Percentiles rank a stretch among this genome's conserved stretches.
Evolutionary conservation across 2,797 vertebrate species (phyloP).

Genomic region (Acipenser oxyrinchus): DNA sequence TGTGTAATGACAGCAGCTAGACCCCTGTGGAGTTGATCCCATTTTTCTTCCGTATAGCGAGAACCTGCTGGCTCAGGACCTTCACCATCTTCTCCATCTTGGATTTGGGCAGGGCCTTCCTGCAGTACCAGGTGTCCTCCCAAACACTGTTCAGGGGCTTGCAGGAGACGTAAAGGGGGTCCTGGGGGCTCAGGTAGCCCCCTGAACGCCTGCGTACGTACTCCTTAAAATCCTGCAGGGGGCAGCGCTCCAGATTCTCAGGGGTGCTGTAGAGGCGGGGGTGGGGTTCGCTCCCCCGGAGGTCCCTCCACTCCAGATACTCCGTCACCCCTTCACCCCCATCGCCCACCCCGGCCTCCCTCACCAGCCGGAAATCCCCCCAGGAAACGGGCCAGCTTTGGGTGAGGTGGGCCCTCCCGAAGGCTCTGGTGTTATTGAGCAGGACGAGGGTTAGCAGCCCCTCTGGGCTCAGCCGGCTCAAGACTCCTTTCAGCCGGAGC

Average conservation of each 20-base stretch:
- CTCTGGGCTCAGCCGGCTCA: slow-evolving; percentile 3
- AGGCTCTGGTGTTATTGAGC: slow-evolving; percentile 14
- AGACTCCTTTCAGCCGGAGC: background rate
- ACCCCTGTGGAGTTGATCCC: too few species aligned
- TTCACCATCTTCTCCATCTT: background rate
- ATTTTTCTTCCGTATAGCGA: too few species aligned
- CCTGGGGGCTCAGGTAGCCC: background rate
- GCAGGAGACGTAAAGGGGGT: background rate
- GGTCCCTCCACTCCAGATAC: slow-evolving; percentile 14
- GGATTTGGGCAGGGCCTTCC: background rate
- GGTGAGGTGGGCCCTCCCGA: slow-evolving; percentile 1
- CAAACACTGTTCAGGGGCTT: background rate
- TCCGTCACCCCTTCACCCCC: background rate
- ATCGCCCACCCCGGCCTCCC: background rate
- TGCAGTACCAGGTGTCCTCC: background rate
- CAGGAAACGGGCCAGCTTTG: background rate
- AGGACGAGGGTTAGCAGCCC: slow-evolving; percentile 16
- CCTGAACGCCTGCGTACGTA: slow-evolving; percentile 7
- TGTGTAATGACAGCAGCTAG: too few species aligned
- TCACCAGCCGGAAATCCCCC: slow-evolving; percentile 4
- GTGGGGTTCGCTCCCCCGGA: background rate
- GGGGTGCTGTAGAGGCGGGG: background rate
- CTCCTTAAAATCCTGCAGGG: slow-evolving; percentile 11
- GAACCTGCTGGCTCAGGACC: background rate
- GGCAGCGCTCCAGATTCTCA: slow-evolving; percentile 3